A percentile compares a stretch with the other conserved stretches of the same genome.
phyloP scores from a whole-genome alignment of 2,797 vertebrate genomes.

The Semotilus atromaculatus region DNA sequence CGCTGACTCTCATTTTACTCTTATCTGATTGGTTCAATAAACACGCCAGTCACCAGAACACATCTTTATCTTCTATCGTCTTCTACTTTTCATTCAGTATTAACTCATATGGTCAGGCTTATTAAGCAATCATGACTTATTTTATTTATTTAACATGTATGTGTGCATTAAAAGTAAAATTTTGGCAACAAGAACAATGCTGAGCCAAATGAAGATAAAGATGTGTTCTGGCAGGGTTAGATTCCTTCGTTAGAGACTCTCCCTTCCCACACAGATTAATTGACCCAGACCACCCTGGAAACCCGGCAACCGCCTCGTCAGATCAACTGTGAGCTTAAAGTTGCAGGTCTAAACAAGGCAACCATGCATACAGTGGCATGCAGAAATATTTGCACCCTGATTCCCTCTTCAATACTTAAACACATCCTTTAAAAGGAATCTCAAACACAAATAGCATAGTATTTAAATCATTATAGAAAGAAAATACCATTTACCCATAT shows the following conservation, averaged over 20 bases:
- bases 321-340: constrained; percentile 13
- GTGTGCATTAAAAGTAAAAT: too few relatives aligned
- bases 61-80: too few relatives aligned
- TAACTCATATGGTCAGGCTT: too few relatives aligned
- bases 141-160: too few relatives aligned
- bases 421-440: neutral
- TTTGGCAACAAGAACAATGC: too few relatives aligned
- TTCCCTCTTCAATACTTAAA: neutral
- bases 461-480: neutral
- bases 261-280: constrained; percentile 6
- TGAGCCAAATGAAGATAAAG: too few relatives aligned
- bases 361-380: neutral
- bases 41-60: too few relatives aligned
- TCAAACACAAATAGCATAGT: neutral
- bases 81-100: too few relatives aligned
- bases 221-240: too few relatives aligned
- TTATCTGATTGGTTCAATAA: too few relatives aligned
- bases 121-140: too few relatives aligned
- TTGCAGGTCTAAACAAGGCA: neutral
- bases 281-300: constrained; percentile 6
- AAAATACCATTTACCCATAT: neutral
- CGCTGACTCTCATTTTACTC: too few relatives aligned
- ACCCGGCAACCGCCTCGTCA: neutral
- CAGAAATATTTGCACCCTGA: neutral
- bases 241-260: neutral